Evolutionary conservation across 1,140 invertebrate species (phyloP).

Genomic region (Aplysia californica): DNA sequence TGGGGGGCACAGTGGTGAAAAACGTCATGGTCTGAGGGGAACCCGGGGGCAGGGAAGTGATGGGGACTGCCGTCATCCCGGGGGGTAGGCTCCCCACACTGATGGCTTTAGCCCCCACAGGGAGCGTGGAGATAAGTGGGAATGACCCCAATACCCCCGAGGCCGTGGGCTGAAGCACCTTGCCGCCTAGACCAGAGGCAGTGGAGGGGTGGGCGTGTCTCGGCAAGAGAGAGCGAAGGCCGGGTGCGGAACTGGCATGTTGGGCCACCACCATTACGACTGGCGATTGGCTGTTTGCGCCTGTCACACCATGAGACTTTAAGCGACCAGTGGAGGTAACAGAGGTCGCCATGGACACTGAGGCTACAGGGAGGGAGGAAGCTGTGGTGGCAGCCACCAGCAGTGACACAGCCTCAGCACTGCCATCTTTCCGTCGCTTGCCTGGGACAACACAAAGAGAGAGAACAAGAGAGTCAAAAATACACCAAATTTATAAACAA

Average conservation of each 20-base stretch:
- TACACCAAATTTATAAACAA: too few species aligned
- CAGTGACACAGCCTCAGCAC: too few species aligned
- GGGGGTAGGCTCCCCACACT: constrained; percentile 7
- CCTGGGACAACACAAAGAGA: neutral
- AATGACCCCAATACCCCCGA: neutral
- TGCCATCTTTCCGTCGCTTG: too few species aligned
- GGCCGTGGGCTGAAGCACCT: neutral
- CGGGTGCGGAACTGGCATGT: constrained; percentile 23
- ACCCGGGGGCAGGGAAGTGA: constrained; percentile 1
- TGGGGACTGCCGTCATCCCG: constrained; percentile 6
- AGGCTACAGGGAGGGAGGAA: too few species aligned
- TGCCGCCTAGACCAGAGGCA: neutral
- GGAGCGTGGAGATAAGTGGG: constrained; percentile 18
- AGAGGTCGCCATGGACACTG: too few species aligned
- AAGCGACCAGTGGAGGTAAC: neutral
- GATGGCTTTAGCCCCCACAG: constrained; percentile 21
- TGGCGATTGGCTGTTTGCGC: neutral
- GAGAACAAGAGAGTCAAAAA: neutral
- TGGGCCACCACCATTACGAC: constrained; percentile 34
- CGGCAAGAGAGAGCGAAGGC: constrained; percentile 31
- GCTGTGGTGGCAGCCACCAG: too few species aligned
- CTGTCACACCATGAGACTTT: too few species aligned
- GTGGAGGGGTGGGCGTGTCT: neutral
- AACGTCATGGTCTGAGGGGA: constrained; percentile 13
- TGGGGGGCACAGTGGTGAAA: constrained; percentile 1